Percentiles rank a stretch among this genome's conserved stretches.
Conservation (phyloP, 1,140 invertebrate species). For the Bombus sibiricus region DNA sequence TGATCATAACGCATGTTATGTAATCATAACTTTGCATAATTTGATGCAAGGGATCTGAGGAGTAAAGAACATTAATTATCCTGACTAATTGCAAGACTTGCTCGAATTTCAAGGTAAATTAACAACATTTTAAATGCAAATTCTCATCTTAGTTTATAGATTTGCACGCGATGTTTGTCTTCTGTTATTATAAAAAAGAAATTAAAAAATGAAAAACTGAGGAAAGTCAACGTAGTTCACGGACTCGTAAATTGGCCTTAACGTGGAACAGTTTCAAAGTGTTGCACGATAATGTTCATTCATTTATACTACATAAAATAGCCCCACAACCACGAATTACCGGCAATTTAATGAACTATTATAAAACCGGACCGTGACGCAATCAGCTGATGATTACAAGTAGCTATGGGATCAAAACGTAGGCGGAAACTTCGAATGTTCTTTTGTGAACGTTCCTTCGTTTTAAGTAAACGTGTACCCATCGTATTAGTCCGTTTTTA, state of each 20-base stretch:
- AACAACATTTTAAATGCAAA: not conserved
- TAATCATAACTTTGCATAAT: not conserved
- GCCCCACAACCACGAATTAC: conserved; percentile 49
- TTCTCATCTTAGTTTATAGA: not conserved
- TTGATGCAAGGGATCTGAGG: not conserved
- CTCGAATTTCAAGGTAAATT: not conserved
- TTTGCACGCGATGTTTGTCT: too few species aligned
- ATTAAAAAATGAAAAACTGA: not conserved
- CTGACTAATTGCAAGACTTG: not conserved
- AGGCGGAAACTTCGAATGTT: conserved; percentile 28
- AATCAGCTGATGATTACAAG: conserved; percentile 47
- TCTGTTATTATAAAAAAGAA: not conserved
- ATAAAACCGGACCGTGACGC: conserved; percentile 47
- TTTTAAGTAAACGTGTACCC: not conserved
- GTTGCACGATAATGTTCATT: conserved; percentile 46
- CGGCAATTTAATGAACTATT: conserved; percentile 55
- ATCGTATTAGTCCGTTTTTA: not conserved
- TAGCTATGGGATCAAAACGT: conserved; percentile 34
- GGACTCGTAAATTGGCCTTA: conserved; percentile 25
- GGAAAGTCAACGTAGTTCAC: not conserved
- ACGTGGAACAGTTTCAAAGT: conserved; percentile 13
- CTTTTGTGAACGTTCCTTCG: not conserved
- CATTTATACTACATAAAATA: conserved; percentile 54
- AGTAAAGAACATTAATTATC: not conserved
- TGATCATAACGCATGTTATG: not conserved